Conservation (phyloP, 2,797 vertebrate species). For the Florisuga fusca region DNA sequence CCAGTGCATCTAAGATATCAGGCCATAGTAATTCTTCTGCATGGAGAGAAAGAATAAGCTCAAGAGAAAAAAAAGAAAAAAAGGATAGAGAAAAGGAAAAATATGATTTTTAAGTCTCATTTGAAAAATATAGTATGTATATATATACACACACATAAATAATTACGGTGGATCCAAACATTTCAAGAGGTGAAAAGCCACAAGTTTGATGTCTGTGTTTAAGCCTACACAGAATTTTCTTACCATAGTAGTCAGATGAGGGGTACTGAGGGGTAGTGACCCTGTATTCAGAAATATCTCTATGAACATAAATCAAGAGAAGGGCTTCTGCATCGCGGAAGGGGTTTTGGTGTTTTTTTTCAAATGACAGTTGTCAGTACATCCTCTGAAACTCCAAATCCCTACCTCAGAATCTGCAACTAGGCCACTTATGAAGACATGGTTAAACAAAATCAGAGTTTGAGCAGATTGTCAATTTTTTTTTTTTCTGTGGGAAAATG, state of each 20-base stretch:
- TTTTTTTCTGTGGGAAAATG: not conserved
- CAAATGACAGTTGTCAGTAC: not conserved
- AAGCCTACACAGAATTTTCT: not conserved
- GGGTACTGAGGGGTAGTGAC: not conserved
- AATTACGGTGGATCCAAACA: not conserved
- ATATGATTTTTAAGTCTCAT: not conserved
- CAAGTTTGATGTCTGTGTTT: not conserved
- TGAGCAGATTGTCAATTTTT: not conserved
- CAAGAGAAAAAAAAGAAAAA: not conserved
- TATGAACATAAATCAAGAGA: not conserved
- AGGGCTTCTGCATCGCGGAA: not conserved
- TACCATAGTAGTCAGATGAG: not conserved
- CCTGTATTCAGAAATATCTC: not conserved
- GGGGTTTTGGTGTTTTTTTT: rapidly evolving
- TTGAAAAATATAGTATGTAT: not conserved
- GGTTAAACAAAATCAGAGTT: not conserved
- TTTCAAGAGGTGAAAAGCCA: not conserved
- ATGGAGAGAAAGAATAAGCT: not conserved
- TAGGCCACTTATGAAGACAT: too few species aligned
- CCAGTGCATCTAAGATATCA: not conserved
- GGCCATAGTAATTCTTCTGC: not conserved
- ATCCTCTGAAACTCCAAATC: not conserved
- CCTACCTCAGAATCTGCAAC: not conserved
- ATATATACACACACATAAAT: too few species aligned
- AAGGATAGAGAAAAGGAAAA: not conserved